phyloP scores from a whole-genome alignment of 2,113 vertebrate species.

The Pao palembangensis region DNA sequence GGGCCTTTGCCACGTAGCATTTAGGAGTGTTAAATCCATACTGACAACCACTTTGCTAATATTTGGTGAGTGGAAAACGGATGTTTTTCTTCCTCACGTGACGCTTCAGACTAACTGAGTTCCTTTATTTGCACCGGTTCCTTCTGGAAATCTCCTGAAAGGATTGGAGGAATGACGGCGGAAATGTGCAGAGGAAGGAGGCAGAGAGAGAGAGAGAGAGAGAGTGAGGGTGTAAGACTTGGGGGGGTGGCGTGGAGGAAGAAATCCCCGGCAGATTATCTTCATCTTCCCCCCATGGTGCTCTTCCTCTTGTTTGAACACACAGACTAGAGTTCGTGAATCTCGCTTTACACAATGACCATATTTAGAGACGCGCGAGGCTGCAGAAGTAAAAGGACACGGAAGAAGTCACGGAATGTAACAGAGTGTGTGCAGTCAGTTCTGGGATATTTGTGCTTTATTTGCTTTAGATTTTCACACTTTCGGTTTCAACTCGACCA shows the following conservation, averaged over 20 bases:
- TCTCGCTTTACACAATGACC: slow-evolving; percentile 53
- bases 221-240: slow-evolving; percentile 30
- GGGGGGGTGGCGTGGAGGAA: slow-evolving; percentile 3
- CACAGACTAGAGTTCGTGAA: slow-evolving; percentile 53
- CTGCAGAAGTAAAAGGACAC: slow-evolving; percentile 3
- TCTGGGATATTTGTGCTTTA: too few species aligned
- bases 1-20: slow-evolving; percentile 4
- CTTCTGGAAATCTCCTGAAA: slow-evolving; percentile 36
- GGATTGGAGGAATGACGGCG: slow-evolving; percentile 29
- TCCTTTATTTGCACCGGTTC: slow-evolving; percentile 33
- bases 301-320: slow-evolving; percentile 36
- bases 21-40: neutral
- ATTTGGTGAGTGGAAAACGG: slow-evolving; percentile 7
- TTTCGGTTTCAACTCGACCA: neutral
- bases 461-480: too few species aligned
- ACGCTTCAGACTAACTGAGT: slow-evolving; percentile 35
- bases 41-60: neutral
- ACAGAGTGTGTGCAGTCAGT: too few species aligned
- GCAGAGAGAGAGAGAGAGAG: slow-evolving; percentile 5
- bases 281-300: slow-evolving; percentile 29
- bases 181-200: slow-evolving; percentile 1
- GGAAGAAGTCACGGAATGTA: neutral
- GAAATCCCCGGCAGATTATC: slow-evolving; percentile 61
- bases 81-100: slow-evolving; percentile 29
- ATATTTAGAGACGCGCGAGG: slow-evolving; percentile 58